Conservation (phyloP, 37 sponge, comb jelly and placozoan genomes). For the Chondrosia reniformis region DNA sequence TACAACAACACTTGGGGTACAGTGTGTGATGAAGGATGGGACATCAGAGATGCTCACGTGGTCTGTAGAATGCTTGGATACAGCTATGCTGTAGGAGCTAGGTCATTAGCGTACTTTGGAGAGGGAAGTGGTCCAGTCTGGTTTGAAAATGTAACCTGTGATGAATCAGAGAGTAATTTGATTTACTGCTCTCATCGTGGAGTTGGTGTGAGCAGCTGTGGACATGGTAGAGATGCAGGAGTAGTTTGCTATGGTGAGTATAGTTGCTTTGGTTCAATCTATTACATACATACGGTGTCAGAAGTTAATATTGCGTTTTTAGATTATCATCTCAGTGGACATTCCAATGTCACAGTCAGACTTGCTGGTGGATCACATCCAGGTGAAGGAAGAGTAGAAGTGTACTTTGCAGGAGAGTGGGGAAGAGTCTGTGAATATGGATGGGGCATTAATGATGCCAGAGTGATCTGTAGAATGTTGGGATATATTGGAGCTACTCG, state of each 20-base stretch:
- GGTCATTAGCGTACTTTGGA: not conserved
- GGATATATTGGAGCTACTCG: no score
- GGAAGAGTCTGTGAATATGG: no score
- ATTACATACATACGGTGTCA: no score
- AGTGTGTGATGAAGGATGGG: constrained; percentile 6
- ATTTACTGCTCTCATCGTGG: not conserved
- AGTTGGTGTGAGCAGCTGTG: not conserved
- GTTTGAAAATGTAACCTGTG: not conserved
- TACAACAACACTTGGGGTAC: not conserved
- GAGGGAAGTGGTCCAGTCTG: not conserved
- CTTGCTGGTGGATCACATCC: no score
- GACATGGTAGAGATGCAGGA: not conserved
- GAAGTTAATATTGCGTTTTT: no score
- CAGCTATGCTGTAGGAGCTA: not conserved
- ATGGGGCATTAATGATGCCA: no score
- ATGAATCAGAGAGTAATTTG: not conserved
- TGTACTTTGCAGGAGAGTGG: no score
- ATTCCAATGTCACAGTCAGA: no score
- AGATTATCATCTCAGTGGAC: no score
- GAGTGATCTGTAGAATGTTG: no score
- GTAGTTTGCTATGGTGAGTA: not conserved
- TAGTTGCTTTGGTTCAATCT: no score
- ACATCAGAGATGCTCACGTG: not conserved
- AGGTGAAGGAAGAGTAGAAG: no score
- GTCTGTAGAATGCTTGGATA: constrained; percentile 5